A percentile compares a stretch with the other conserved stretches of the same genome.
These are phyloP conservation scores for Lontra canadensis DNA, from an alignment of 2,113 vertebrate species.

Conservation along the genomic window DNA sequence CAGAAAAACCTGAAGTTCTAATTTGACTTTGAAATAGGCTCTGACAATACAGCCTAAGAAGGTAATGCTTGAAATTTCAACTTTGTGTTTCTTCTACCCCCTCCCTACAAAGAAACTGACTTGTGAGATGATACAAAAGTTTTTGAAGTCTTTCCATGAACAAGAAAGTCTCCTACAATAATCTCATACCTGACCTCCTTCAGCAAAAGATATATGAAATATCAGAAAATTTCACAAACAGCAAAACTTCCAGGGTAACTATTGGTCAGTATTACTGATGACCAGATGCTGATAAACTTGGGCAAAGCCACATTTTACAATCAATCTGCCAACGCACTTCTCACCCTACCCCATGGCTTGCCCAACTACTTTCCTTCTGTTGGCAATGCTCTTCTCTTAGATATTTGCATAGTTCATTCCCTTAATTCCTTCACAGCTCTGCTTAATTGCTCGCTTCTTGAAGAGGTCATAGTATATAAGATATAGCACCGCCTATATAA, in stretches of 20 bases:
- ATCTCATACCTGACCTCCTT: background rate
- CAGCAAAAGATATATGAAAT: background rate
- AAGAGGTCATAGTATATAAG: background rate
- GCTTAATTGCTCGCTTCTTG: background rate
- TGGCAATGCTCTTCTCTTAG: background rate
- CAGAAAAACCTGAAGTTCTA: background rate
- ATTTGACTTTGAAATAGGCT: conserved; percentile 28
- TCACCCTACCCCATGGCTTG: background rate
- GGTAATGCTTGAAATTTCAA: background rate
- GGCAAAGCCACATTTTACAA: background rate
- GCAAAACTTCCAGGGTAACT: background rate
- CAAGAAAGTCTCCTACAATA: background rate
- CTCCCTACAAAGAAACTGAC: background rate
- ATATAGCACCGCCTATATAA: background rate
- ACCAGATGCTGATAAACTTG: background rate
- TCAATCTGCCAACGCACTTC: background rate
- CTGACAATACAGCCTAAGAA: background rate
- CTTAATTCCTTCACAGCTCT: background rate
- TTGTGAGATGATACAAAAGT: background rate
- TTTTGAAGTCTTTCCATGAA: background rate
- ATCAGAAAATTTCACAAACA: conserved; percentile 6
- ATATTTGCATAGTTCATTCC: background rate
- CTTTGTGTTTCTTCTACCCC: background rate
- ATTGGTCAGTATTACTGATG: background rate
- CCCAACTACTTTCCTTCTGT: background rate